Evolutionary conservation across 2,888 invertebrate species (phyloP).

Genomic region (Erebia epiphron): DNA sequence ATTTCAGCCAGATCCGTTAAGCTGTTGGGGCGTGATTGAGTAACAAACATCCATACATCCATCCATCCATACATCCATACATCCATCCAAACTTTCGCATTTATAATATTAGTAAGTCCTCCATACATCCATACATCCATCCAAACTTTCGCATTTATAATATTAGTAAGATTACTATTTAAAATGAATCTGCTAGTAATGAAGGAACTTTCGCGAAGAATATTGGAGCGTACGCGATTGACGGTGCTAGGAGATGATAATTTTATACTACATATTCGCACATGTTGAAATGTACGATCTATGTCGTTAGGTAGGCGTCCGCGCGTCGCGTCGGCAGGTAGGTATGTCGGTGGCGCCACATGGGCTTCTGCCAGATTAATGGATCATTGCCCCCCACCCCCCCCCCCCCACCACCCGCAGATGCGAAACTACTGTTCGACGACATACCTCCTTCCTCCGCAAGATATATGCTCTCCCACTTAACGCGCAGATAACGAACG

Average conservation of each 20-base stretch:
- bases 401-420: conserved; percentile 60
- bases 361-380: conserved; percentile 92
- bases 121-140: no score
- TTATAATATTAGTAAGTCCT: no score
- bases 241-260: conserved; percentile 39
- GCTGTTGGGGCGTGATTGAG: no score
- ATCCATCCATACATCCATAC: no score
- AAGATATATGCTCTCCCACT: conserved; percentile 68
- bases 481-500: conserved; percentile 54
- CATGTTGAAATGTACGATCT: conserved; percentile 68
- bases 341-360: conserved; percentile 86
- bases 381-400: conserved; percentile 89
- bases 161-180: no score
- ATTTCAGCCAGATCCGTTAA: no score
- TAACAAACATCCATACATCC: no score
- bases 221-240: conserved; percentile 7
- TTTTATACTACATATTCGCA: conserved; percentile 45
- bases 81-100: no score
- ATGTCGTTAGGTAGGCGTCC: conserved; percentile 80
- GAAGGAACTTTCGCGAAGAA: background rate
- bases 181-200: no score
- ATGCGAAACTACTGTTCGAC: conserved; percentile 76
- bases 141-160: no score
- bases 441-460: conserved; percentile 67
- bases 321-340: conserved; percentile 79